phyloP scores from a whole-genome alignment of 2,888 invertebrate species.

The Aquatica leii region DNA sequence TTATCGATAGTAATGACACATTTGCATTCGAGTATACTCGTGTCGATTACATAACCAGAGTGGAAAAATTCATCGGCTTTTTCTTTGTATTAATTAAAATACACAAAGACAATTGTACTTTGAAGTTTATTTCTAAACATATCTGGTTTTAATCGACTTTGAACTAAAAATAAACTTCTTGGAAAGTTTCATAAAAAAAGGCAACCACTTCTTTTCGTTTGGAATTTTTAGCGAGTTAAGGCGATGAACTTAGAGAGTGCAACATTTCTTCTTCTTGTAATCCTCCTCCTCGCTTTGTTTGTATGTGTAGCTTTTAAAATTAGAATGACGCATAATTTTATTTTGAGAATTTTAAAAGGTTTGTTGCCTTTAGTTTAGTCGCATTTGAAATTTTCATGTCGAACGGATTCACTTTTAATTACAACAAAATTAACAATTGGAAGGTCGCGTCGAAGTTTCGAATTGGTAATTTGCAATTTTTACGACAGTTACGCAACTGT shows the following conservation, averaged over 20 bases:
- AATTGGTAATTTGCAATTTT: too few relatives aligned
- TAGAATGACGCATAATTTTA: neutral
- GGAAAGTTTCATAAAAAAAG: too few relatives aligned
- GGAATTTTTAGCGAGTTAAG: neutral
- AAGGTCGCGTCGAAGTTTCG: too few relatives aligned
- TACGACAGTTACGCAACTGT: too few relatives aligned
- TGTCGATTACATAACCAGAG: too few relatives aligned
- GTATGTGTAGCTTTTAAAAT: neutral
- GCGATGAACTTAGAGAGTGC: neutral
- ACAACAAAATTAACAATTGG: too few relatives aligned
- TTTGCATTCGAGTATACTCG: too few relatives aligned
- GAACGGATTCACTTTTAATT: too few relatives aligned
- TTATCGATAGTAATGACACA: too few relatives aligned
- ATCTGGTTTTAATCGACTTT: slow-evolving; percentile 1
- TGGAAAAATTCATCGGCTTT: neutral
- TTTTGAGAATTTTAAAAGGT: neutral
- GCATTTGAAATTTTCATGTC: too few relatives aligned
- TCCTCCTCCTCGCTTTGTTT: neutral
- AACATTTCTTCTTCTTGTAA: neutral
- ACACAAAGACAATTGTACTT: neutral
- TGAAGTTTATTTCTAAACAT: neutral
- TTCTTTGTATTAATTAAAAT: neutral
- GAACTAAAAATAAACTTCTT: neutral
- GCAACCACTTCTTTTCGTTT: neutral
- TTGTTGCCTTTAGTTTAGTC: too few relatives aligned